Base-by-base conservation (phyloP, 2,888 invertebrate genomes). In the Thymelicus sylvestris region DNA sequence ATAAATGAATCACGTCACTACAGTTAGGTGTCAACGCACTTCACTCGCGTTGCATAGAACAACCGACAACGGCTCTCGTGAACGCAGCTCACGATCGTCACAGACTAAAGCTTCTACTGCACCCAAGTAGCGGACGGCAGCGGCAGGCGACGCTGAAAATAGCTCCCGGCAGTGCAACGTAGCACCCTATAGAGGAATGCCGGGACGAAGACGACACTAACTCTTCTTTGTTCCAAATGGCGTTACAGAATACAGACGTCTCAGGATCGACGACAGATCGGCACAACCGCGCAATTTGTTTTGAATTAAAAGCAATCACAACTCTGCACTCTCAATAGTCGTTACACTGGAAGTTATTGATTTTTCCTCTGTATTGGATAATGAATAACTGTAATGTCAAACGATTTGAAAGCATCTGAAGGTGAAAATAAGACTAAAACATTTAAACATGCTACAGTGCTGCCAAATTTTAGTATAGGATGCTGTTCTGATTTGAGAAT, bases 21-120 rank as follows among this genome's bases (percentile, higher is more conserved):
- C 92, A 86, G 92, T 92, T 92, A 93, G 84, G 85, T 88, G 93
- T 93, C 93, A 93, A 93, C 87, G 92, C 92, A 92, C 93, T 92
- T 87, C 88, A 90, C 90, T 87, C 83, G 81, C 83, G 80, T 81
- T 86, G 85, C 86, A 87, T 86, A 86, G 85, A 86, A 52, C 64
- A 48, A 66, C 68, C 65, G 70, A 52, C 64, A 39, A 66, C 68
- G 70, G 70, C 50, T 81, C 81, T 55, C 87, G 87, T 84, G 84
- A 81, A 82, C 88, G 86, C 88, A 84, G 83, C 83, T 82, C 81
- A 83, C 83, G 87, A 83, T 84, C 86, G 86, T 82, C 85, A 81
- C 85, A 79, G 79, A 90, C 91, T 88, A 85, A 90, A 84, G 83
- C 85, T 85, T 80, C 72, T 81, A 84, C 82, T 89, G 89, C 90